phyloP scores from a whole-genome alignment of 2,113 vertebrate species.

The Sturnira hondurensis region DNA sequence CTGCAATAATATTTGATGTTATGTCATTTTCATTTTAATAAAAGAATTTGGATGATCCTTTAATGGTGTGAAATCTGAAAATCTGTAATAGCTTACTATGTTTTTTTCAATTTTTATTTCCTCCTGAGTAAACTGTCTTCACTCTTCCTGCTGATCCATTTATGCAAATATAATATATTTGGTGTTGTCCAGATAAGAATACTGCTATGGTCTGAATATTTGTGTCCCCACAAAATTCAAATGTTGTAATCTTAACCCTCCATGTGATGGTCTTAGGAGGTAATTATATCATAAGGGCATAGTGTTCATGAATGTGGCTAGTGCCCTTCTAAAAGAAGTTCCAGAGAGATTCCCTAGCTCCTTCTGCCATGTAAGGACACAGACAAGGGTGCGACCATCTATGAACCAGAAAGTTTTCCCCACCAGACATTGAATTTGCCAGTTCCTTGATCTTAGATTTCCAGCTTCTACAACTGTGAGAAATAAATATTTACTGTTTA shows the following conservation, averaged over 20 bases:
- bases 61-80: neutral
- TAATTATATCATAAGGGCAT: neutral
- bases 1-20: neutral
- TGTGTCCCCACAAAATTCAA: neutral
- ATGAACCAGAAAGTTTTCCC: neutral
- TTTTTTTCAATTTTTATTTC: neutral
- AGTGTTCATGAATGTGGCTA: neutral
- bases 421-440: neutral
- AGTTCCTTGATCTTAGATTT: neutral
- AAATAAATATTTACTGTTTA: neutral
- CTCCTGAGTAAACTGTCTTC: neutral
- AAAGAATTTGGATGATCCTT: neutral
- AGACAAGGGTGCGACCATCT: neutral
- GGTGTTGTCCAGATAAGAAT: slow-evolving; percentile 2
- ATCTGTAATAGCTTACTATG: neutral
- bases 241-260: neutral
- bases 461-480: neutral
- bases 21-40: neutral
- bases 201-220: neutral
- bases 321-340: neutral
- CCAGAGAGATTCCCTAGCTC: neutral
- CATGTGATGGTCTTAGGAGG: neutral
- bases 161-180: neutral
- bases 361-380: neutral
- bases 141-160: neutral